A percentile compares a stretch with the other conserved stretches of the same genome.
phyloP scores from a whole-genome alignment of 2,797 vertebrate species.

The Lacerta agilis region DNA sequence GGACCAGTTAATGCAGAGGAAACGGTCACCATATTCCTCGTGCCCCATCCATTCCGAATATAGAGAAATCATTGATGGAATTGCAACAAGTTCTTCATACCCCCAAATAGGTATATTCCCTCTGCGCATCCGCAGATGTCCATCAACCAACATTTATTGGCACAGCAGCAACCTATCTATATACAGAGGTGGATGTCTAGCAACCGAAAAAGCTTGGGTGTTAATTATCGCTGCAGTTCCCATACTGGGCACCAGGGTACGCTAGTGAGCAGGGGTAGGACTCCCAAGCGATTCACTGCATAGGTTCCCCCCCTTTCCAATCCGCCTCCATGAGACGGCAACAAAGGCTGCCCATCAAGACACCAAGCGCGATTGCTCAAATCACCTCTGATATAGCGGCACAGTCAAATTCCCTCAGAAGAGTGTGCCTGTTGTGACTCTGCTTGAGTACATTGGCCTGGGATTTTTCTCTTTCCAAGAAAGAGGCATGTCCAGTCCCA shows the following conservation, averaged over 20 bases:
- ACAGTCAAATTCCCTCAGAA: not conserved
- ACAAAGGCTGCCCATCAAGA: not conserved
- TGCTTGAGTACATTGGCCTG: not conserved
- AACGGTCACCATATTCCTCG: too few relatives aligned
- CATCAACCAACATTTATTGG: not conserved
- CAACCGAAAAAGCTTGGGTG: not conserved
- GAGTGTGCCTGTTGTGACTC: not conserved
- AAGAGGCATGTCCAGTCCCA: too few relatives aligned
- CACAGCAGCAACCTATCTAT: not conserved
- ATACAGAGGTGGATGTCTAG: not conserved
- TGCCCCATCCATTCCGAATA: not conserved
- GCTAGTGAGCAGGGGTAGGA: too few relatives aligned
- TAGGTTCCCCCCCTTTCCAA: not conserved
- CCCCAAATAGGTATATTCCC: not conserved
- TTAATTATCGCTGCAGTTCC: not conserved
- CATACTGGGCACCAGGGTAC: not conserved
- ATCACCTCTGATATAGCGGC: too few relatives aligned
- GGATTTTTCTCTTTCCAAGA: not conserved
- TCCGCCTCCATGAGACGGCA: not conserved
- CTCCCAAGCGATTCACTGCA: not conserved
- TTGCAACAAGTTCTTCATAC: not conserved
- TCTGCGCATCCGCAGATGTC: not conserved
- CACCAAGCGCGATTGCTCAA: not conserved
- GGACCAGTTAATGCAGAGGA: not conserved
- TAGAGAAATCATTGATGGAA: not conserved